Evolutionary conservation across 1,140 invertebrate genomes (phyloP), one percentile per base, ranked within the genome.

Genomic region (Hycleus cichorii): DNA sequence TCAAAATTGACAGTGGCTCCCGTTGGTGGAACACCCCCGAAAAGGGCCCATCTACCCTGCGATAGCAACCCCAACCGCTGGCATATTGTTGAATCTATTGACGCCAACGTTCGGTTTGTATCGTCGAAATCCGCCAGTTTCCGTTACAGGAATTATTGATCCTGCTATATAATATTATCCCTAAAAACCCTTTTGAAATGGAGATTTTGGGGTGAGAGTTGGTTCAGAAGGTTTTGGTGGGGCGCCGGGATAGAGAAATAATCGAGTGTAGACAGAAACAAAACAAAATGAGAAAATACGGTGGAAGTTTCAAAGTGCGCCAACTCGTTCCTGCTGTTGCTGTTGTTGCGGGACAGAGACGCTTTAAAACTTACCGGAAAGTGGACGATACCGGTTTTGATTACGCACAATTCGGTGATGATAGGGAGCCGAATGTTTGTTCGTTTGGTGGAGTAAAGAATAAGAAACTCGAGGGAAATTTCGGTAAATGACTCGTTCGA

Each of bases 211-310:
- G 47, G 60, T 58, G 55, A 64, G 60, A 56, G 48, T 47, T 56
- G 55, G 59, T 61, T 58, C 49, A 46, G 18, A 59, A 43, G 55
- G 62, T 50, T 18, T 18, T 18, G 18, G 18, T 18, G 18, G 59
- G 51, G 59, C 59, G 59, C 39, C 39, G 9, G 40, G 40, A 9
- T 42, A 11, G 40, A 42, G 32, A 64, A 62, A 59, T 64, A 62
- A 64, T 62, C 59, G 63, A 57, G 59, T 62, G 63, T 58, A 64
- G 63, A 64, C 63, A 64, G 63, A 64, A 64, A 64, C 63, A 64
- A 62, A 64, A 64, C 60, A 64, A 64, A 64, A 64, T 59, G 56
- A 59, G 63, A 62, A 58, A 58, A 61, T 55, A 49, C 58, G 58
- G 49, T 56, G 50, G 27, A 57, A 59, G 50, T 59, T 52, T 42